Percentiles rank a stretch among this genome's conserved stretches.
These are phyloP conservation scores for Enhydra lutris DNA, from an alignment of 2,113 vertebrate species.

Conservation along the genomic window DNA sequence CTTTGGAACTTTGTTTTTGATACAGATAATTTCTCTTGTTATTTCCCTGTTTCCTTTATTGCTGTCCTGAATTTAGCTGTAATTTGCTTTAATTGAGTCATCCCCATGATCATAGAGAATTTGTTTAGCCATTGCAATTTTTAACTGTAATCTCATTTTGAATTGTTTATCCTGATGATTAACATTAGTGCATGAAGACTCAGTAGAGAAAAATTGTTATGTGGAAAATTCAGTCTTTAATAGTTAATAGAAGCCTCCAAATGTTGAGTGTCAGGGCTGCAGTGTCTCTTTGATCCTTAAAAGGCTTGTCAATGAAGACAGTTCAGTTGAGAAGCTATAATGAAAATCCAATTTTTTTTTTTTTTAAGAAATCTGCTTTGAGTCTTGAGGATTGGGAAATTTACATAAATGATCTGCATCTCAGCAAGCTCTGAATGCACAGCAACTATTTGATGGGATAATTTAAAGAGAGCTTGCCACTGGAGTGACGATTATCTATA, in stretches of 20 bases:
- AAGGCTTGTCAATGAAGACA: slow-evolving; percentile 55
- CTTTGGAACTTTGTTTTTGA: slow-evolving; percentile 68
- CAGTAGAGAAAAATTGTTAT: slow-evolving; percentile 56
- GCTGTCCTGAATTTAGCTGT: slow-evolving; percentile 54
- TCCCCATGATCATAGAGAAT: slow-evolving; percentile 64
- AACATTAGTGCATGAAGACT: slow-evolving; percentile 67
- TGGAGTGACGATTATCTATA: background rate
- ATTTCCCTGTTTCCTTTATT: slow-evolving; percentile 68
- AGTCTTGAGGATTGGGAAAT: slow-evolving; percentile 54
- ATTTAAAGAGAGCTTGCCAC: slow-evolving; percentile 25
- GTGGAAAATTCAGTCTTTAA: slow-evolving; percentile 59
- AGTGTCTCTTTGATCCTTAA: slow-evolving; percentile 66
- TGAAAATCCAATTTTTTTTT: slow-evolving; percentile 51
- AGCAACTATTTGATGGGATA: slow-evolving; percentile 32
- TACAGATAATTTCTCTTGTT: slow-evolving; percentile 56
- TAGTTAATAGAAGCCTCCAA: slow-evolving; percentile 64
- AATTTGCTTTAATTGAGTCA: slow-evolving; percentile 80
- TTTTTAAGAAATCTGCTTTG: slow-evolving; percentile 53
- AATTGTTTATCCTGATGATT: slow-evolving; percentile 76
- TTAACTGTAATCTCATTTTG: slow-evolving; percentile 73
- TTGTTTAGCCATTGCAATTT: slow-evolving; percentile 72
- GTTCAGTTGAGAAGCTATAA: slow-evolving; percentile 25
- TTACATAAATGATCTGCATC: slow-evolving; percentile 68
- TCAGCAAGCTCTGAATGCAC: slow-evolving; percentile 59
- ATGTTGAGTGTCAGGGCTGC: slow-evolving; percentile 24